Percentiles rank a stretch among this genome's conserved stretches.
These are phyloP conservation scores for Tethea ocularis DNA, from an alignment of 2,888 invertebrate species.

Conservation along the genomic window DNA sequence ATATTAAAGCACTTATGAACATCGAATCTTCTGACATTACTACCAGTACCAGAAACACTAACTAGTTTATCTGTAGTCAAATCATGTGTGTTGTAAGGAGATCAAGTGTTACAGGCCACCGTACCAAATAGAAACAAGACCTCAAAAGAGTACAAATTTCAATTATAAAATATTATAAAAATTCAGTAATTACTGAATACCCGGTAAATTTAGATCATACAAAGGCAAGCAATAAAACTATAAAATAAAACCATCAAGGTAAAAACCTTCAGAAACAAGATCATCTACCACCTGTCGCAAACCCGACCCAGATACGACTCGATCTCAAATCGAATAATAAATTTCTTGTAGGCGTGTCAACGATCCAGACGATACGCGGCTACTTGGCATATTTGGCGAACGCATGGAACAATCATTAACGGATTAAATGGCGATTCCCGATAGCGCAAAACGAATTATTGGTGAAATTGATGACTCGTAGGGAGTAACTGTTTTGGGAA, in stretches of 20 bases:
- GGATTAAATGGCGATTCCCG: slow-evolving; percentile 56
- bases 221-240: not conserved
- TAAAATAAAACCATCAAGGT: slow-evolving; percentile 5
- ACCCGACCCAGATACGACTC: slow-evolving; percentile 45
- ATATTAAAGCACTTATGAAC: too few species aligned
- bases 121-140: too few species aligned
- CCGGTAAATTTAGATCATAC: too few species aligned
- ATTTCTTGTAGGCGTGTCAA: slow-evolving; percentile 47
- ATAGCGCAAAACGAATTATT: slow-evolving; percentile 49
- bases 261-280: slow-evolving; percentile 15
- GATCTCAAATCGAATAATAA: slow-evolving; percentile 29
- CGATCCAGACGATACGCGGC: slow-evolving; percentile 49
- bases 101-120: too few species aligned
- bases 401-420: slow-evolving; percentile 54
- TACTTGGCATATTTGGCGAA: slow-evolving; percentile 58
- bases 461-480: slow-evolving; percentile 20
- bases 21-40: too few species aligned
- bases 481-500: slow-evolving; percentile 16
- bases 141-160: too few species aligned
- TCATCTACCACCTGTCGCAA: slow-evolving; percentile 50
- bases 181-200: too few species aligned
- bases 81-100: too few species aligned
- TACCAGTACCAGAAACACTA: too few species aligned
- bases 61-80: too few species aligned
- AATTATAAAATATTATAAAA: too few species aligned